Base-by-base conservation (phyloP, 2,888 invertebrate genomes). In the Portevinia maculata region DNA sequence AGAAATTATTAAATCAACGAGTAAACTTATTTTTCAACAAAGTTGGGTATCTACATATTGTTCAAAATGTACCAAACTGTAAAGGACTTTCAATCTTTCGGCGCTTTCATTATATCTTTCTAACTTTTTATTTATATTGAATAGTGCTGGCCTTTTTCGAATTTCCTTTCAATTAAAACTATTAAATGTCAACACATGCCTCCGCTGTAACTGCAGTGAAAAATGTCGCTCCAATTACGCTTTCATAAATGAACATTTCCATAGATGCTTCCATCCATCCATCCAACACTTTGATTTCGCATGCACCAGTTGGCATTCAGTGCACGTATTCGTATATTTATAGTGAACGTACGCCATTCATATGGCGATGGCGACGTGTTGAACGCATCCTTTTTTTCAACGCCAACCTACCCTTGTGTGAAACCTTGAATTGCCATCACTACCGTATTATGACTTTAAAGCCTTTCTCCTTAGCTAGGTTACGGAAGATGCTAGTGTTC, bases 141-240 rank as follows among this genome's bases (percentile, higher is more conserved):
- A 13, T 13, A 13, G 1, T 15, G 8, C 15, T 5, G 1, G 7
- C n/a, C 24, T 24, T 4, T 44, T 28, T 13, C 37, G 28, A 55
- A 46, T 64, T 64, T 44, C 32, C 11, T 59, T 71, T 39, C 76
- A 83, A 76, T 76, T 71, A 50, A 65, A 19, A 34, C 65, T 71
- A 83, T 76, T 76, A 59, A 71, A 48, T 55, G 46, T 50, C 60
- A 39, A 71, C 65, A 71, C 55, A 65, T 69, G 41, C 53, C 24
- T 44, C 53, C 41, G 32, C 32, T 50, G 30, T 41, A 48, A 39
- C 32, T 71, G 37, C 62, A 50, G 70, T 65, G 65, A 57, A 50
- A 76, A 76, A 78, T 71, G 21, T 53, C 70, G 64, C 48, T 78
- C 60, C 65, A 83, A 65, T 83, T 78, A 70, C 64, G 52, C 59